Evolutionary conservation across 2,797 vertebrate species (phyloP).

Genomic region (Euphonia xanthogaster): DNA sequence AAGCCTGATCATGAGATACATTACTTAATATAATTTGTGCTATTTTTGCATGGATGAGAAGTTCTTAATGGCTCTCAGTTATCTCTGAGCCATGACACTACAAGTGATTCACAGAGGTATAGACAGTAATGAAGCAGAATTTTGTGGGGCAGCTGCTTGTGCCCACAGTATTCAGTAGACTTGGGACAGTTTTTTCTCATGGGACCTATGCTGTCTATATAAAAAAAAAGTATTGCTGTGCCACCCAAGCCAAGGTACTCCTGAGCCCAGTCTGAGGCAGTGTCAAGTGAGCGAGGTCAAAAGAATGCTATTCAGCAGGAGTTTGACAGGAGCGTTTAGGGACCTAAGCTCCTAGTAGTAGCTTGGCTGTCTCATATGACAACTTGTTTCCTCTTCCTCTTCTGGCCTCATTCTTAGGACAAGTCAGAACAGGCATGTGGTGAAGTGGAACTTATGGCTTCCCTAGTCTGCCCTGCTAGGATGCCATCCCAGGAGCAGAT

Average conservation of each 20-base stretch:
- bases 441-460: background rate
- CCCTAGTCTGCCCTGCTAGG: background rate
- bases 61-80: background rate
- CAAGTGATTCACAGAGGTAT: background rate
- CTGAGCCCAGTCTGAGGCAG: background rate
- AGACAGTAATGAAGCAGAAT: background rate
- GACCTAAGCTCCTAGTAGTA: background rate
- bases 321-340: background rate
- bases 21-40: background rate
- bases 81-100: background rate
- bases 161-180: background rate
- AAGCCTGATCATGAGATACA: background rate
- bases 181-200: background rate
- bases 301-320: background rate
- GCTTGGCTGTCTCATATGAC: background rate
- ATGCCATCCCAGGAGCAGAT: background rate
- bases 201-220: background rate
- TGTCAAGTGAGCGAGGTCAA: background rate
- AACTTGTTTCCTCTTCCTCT: background rate
- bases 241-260: background rate
- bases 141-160: background rate
- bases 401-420: background rate
- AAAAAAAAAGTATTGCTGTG: fast-evolving
- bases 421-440: background rate
- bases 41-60: background rate